These are phyloP conservation scores for Clostera curtula DNA, from an alignment of 2,888 invertebrate genomes.

Conservation along the genomic window DNA sequence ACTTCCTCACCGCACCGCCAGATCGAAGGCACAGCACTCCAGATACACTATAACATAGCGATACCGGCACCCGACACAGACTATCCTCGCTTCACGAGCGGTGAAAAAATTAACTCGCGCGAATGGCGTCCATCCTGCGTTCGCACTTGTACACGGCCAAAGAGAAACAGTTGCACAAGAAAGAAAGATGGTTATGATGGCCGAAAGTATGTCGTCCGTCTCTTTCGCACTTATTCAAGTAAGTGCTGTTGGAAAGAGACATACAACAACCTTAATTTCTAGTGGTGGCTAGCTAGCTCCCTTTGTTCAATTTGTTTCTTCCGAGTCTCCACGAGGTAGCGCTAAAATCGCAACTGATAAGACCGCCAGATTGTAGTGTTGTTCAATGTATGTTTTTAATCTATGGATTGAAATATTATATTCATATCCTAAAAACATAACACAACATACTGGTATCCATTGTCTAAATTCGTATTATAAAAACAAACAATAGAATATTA, in stretches of 20 bases:
- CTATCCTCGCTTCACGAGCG: conserved; percentile 47
- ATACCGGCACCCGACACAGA: conserved; percentile 44
- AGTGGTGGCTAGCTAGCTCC: conserved; percentile 63
- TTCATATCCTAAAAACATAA: too few species aligned
- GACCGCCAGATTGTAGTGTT: too few species aligned
- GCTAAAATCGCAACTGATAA: conserved; percentile 9
- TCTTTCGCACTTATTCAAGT: conserved; percentile 37
- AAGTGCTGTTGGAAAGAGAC: conserved; percentile 46
- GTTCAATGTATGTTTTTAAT: too few species aligned
- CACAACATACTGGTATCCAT: too few species aligned
- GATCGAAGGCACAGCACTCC: conserved; percentile 41
- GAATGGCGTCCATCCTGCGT: conserved; percentile 75
- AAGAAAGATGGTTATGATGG: conserved; percentile 73
- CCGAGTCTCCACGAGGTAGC: conserved; percentile 46
- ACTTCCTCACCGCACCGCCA: conserved; percentile 41
- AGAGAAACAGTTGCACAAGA: conserved; percentile 75
- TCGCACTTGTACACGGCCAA: conserved; percentile 71
- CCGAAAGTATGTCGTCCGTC: conserved; percentile 56
- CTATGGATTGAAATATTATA: too few species aligned
- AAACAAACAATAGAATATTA: too few species aligned
- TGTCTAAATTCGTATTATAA: too few species aligned
- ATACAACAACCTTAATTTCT: conserved; percentile 65
- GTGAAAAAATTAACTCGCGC: conserved; percentile 61
- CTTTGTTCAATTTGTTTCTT: conserved; percentile 60
- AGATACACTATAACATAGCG: conserved; percentile 53